phyloP scores from a whole-genome alignment of 2,113 vertebrate genomes.

The Macrotis lagotis region DNA sequence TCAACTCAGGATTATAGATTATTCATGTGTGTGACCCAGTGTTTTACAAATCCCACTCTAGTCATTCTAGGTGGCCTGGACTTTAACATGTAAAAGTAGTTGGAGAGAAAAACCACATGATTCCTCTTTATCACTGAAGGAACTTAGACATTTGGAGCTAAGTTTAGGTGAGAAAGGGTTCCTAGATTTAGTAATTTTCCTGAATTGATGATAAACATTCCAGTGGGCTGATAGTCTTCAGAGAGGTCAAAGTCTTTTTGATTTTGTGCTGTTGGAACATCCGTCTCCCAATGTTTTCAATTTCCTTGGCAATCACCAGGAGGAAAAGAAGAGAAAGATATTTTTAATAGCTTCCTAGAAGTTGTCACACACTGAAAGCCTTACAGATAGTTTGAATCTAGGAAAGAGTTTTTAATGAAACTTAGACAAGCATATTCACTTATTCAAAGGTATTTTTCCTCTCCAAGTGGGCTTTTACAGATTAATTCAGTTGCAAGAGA shows the following conservation, averaged over 20 bases:
- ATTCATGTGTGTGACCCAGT: constrained; percentile 24
- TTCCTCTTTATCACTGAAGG: constrained; percentile 18
- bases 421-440: not conserved
- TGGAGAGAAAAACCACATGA: constrained; percentile 34
- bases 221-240: constrained; percentile 28
- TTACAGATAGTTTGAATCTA: constrained; percentile 25
- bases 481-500: not conserved
- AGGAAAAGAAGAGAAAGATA: constrained; percentile 20
- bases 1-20: constrained; percentile 32
- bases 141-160: not conserved
- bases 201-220: not conserved
- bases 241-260: constrained; percentile 1
- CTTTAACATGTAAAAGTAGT: constrained; percentile 21
- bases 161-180: constrained; percentile 9
- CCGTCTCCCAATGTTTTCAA: constrained; percentile 12
- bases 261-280: constrained; percentile 16
- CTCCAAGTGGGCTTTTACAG: not conserved
- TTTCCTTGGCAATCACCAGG: constrained; percentile 1
- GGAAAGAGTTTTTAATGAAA: not conserved
- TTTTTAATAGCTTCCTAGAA: constrained; percentile 18
- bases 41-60: constrained; percentile 20
- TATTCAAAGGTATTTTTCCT: constrained; percentile 31
- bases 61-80: not conserved
- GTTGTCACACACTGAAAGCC: not conserved
- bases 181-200: constrained; percentile 18